A percentile compares a stretch with the other conserved stretches of the same genome.
Conservation (phyloP, 2,113 vertebrate species). For the Arvicanthis niloticus region DNA sequence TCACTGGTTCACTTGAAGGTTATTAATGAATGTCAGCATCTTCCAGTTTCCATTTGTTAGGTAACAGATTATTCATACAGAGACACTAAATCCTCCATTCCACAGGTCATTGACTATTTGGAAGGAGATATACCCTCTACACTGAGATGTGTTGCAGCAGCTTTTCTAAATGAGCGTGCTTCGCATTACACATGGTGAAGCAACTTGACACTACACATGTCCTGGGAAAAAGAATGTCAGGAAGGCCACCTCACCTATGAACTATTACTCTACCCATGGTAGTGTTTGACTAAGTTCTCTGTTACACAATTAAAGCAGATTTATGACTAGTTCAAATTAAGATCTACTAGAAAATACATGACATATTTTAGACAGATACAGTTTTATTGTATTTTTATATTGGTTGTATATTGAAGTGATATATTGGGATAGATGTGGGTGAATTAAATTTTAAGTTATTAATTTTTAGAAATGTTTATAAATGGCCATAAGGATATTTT, state of each 20-base stretch:
- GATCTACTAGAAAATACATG: background rate
- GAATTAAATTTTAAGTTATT: slow-evolving; percentile 33
- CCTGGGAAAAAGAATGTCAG: background rate
- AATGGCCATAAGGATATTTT: background rate
- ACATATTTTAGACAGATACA: background rate
- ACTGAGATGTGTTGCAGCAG: background rate
- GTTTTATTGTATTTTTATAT: background rate
- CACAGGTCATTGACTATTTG: background rate
- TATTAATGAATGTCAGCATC: background rate
- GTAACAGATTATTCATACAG: background rate
- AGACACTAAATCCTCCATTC: background rate
- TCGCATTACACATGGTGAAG: background rate
- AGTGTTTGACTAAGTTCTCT: background rate
- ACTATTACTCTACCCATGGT: background rate
- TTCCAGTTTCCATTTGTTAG: background rate
- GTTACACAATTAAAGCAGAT: background rate
- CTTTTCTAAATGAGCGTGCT: background rate
- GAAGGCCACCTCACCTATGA: background rate
- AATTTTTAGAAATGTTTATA: background rate
- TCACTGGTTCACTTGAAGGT: background rate
- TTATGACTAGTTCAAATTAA: background rate
- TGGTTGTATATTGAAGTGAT: background rate
- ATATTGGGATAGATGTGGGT: background rate
- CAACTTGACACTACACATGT: background rate
- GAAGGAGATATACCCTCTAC: background rate